Evolutionary conservation across 2,888 invertebrate species (phyloP).

Genomic region (Drosophila sordidula): DNA sequence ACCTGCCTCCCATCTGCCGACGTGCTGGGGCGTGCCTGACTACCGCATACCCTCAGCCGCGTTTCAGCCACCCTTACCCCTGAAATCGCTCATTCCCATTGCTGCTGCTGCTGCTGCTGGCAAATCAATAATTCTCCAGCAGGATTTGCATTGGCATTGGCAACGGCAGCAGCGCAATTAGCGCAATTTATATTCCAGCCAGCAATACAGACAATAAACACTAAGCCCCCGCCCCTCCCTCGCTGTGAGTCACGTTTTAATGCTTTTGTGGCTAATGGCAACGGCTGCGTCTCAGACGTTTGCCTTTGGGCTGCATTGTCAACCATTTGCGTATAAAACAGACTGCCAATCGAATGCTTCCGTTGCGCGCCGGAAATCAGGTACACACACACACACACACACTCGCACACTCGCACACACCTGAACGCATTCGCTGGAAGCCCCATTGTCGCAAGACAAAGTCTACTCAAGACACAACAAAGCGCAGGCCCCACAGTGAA

Average conservation of each 20-base stretch:
- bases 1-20: slow-evolving; percentile 11
- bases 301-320: slow-evolving; percentile 44
- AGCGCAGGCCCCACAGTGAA: slow-evolving; percentile 33
- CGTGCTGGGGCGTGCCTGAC: slow-evolving; percentile 41
- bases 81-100: slow-evolving; percentile 40
- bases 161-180: slow-evolving; percentile 50
- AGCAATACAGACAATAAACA: slow-evolving; percentile 27
- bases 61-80: neutral
- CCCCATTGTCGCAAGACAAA: slow-evolving; percentile 55
- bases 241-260: slow-evolving; percentile 53
- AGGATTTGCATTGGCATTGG: slow-evolving; percentile 57
- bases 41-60: slow-evolving; percentile 1
- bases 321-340: slow-evolving; percentile 46
- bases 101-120: slow-evolving; percentile 31
- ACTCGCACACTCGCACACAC: neutral
- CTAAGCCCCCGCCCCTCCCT: neutral
- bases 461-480: slow-evolving; percentile 52
- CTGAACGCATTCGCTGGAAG: slow-evolving; percentile 33
- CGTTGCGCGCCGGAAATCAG: slow-evolving; percentile 74
- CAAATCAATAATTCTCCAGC: slow-evolving; percentile 73
- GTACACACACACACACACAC: slow-evolving; percentile 44
- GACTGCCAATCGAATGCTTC: slow-evolving; percentile 69
- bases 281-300: slow-evolving; percentile 33
- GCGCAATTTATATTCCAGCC: slow-evolving; percentile 71
- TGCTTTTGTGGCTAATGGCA: slow-evolving; percentile 18